Conservation (phyloP, 2,113 vertebrate species). For the Agelaius tricolor region DNA sequence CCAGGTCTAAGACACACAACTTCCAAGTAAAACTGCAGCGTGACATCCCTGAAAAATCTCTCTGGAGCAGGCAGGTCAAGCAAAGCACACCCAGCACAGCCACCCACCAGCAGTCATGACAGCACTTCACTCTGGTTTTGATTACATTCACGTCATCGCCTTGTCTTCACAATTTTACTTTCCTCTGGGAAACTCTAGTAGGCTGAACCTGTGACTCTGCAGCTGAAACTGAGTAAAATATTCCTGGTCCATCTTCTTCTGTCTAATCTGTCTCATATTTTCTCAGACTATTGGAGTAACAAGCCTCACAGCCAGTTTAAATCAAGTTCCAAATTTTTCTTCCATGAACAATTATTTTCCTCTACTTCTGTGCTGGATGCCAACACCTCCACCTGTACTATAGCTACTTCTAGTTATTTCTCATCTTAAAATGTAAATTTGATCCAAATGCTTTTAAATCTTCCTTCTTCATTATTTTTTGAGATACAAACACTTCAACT, state of each 20-base stretch:
- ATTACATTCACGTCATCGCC: background rate
- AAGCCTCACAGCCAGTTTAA: background rate
- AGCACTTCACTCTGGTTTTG: background rate
- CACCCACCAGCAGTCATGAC: background rate
- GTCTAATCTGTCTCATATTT: background rate
- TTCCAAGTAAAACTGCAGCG: background rate
- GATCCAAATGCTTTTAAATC: background rate
- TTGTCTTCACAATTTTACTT: background rate
- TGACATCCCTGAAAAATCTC: background rate
- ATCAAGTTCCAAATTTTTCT: slow-evolving; percentile 14
- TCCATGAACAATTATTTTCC: slow-evolving; percentile 43
- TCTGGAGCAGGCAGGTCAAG: background rate
- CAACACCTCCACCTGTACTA: background rate
- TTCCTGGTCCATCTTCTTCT: slow-evolving; percentile 2
- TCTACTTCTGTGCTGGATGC: background rate
- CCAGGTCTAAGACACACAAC: background rate
- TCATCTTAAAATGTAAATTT: background rate
- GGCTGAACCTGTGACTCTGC: background rate
- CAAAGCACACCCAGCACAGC: background rate
- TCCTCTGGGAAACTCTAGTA: background rate
- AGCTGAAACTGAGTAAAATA: slow-evolving; percentile 27
- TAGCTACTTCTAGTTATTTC: background rate
- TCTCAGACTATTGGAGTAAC: background rate
- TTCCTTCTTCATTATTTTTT: background rate
- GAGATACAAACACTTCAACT: background rate